These are phyloP conservation scores for Alviniconcha strummeri DNA, from an alignment of 2,888 invertebrate species.

Conservation along the genomic window DNA sequence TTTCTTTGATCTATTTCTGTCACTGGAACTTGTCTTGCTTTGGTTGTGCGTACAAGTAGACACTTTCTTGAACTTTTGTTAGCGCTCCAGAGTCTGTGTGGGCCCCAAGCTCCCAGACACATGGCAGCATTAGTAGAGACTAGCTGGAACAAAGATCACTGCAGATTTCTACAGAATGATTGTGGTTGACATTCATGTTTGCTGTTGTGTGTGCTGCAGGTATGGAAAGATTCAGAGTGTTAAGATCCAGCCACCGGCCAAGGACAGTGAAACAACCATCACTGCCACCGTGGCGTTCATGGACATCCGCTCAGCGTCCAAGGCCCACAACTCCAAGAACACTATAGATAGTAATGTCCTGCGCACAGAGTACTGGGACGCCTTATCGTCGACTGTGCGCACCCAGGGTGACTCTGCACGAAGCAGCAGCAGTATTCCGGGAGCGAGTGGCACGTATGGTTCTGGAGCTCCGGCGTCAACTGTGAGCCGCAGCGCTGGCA, in stretches of 20 bases:
- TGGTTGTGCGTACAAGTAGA: no score
- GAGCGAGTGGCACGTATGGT: conserved; percentile 6
- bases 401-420: conserved; percentile 13
- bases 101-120: no score
- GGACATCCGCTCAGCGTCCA: conserved; percentile 96
- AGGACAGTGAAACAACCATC: conserved; percentile 54
- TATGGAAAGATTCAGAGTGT: conserved; percentile 98
- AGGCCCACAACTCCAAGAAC: conserved; percentile 93
- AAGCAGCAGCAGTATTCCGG: conserved; percentile 1
- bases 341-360: conserved; percentile 83
- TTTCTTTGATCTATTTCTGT: no score
- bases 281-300: conserved; percentile 80
- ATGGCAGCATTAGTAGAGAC: no score
- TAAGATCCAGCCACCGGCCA: conserved; percentile 86
- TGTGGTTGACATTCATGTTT: not conserved
- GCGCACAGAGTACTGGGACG: conserved; percentile 92
- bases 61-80: no score
- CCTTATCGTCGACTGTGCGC: conserved; percentile 53
- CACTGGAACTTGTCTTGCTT: no score
- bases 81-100: no score
- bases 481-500: conserved; percentile 18
- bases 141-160: no score
- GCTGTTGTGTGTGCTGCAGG: conserved; percentile 78
- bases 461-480: conserved; percentile 13
- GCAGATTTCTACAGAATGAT: no score